Base-by-base conservation (phyloP, 2,888 invertebrate genomes). In the Trisateles emortualis region DNA sequence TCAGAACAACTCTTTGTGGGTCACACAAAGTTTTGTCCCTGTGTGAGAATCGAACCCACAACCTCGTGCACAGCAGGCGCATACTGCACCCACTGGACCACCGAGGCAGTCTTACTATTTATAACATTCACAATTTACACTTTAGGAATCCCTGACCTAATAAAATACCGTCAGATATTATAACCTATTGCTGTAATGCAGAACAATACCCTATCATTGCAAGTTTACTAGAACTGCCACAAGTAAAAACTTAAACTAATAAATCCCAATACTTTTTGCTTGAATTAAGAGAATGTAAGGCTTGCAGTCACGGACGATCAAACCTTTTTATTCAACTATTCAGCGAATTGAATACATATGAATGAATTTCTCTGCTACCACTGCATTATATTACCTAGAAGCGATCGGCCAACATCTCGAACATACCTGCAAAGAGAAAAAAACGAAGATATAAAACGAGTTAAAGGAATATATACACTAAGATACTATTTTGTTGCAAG, bases 381-480 rank as follows among this genome's bases (percentile, higher is more conserved):
- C 30, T 33, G 17, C 11, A 33, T 45, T 40, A 36, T 16, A 19
- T 9, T 67, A 59, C 60, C 40, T 8, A 13, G 60, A 55, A 64
- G 0, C 30, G 16, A 29, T 46, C 10, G 8, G 40, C 19, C n/a
- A n/a, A n/a, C n/a, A 44, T 44, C 32, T 26, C 44, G 16, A 3
- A 57, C 68, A 59, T 68, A 68, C 71, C 64, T 71, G 64, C 1
- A 50, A 53, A 59, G 54, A n/a, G n/a, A 71, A 68, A 71, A 57
- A 64, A 11, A 32, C 26, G 24, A 36, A 22, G 10, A 22, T 39
- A 45, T 45, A 43, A 16, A 38, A 52, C 14, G 30, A 14, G 26
- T 38, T 26, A 22, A 8, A n/a, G 36, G 16, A 50, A 24, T 14
- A 6, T 2, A 3, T 11, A 38, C 11, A 38, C 17, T 17, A 17